These are phyloP conservation scores for Natator depressus DNA, from an alignment of 2,113 vertebrate species.

Conservation along the genomic window DNA sequence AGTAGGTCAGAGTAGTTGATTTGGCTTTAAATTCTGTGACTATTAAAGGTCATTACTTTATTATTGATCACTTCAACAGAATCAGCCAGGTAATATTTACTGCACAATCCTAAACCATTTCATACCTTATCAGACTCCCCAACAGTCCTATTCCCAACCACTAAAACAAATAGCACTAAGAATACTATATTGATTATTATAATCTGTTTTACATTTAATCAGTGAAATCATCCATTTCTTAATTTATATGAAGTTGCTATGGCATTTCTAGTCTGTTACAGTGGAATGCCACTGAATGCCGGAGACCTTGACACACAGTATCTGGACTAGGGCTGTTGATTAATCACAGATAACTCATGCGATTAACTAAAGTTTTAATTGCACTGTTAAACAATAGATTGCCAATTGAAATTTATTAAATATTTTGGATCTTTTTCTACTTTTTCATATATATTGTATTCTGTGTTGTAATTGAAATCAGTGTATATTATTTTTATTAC, in stretches of 20 bases:
- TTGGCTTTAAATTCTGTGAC: not conserved
- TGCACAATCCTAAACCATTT: not conserved
- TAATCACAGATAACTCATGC: too few species aligned
- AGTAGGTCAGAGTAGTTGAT: not conserved
- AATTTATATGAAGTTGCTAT: not conserved
- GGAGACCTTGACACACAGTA: not conserved
- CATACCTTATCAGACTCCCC: fast-evolving
- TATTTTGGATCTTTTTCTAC: too few species aligned
- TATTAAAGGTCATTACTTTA: not conserved
- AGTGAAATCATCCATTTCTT: not conserved
- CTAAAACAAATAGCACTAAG: not conserved
- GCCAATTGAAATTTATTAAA: too few species aligned
- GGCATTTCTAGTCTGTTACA: not conserved
- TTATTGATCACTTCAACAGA: not conserved
- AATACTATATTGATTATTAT: fast-evolving
- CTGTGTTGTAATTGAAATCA: too few species aligned
- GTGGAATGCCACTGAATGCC: not conserved
- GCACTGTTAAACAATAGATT: too few species aligned
- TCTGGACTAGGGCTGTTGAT: not conserved
- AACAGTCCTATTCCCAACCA: not conserved
- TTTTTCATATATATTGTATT: too few species aligned
- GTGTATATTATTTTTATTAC: too few species aligned
- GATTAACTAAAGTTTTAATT: too few species aligned
- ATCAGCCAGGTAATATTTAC: not conserved
- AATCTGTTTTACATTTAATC: not conserved